phyloP scores from a whole-genome alignment of 2,888 invertebrate species.

The Dryadula phaetusa region DNA sequence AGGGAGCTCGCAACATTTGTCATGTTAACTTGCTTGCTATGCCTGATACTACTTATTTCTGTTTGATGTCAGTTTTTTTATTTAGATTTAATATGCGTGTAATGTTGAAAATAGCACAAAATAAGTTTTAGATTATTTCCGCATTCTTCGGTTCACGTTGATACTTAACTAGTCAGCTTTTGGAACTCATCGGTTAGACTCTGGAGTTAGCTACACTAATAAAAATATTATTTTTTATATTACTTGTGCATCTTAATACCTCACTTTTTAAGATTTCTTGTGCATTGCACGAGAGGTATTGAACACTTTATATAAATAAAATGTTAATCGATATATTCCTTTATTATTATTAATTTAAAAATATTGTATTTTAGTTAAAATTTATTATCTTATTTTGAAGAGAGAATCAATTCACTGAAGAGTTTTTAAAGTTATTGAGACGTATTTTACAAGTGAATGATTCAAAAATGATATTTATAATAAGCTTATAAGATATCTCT shows the following conservation, averaged over 20 bases:
- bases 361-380: constrained; percentile 17
- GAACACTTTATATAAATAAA: constrained; percentile 51
- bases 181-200: constrained; percentile 36
- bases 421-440: not conserved
- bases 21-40: constrained; percentile 44
- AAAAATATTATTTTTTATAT: constrained; percentile 26
- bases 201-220: constrained; percentile 31
- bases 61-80: constrained; percentile 34
- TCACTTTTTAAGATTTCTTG: constrained; percentile 51
- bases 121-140: constrained; percentile 29
- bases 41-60: constrained; percentile 14
- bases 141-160: constrained; percentile 34
- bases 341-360: not conserved
- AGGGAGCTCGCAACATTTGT: constrained; percentile 73
- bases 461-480: constrained; percentile 52
- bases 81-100: constrained; percentile 31
- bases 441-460: constrained; percentile 29
- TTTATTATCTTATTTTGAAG: not conserved
- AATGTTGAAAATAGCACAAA: constrained; percentile 37
- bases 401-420: not conserved
- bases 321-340: constrained; percentile 56
- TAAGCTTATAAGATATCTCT: constrained; percentile 60
- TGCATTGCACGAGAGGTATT: constrained; percentile 57
- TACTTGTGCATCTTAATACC: constrained; percentile 55
- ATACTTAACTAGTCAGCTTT: constrained; percentile 44